Conservation (phyloP, 1,140 invertebrate species). For the Drosophila miranda region DNA sequence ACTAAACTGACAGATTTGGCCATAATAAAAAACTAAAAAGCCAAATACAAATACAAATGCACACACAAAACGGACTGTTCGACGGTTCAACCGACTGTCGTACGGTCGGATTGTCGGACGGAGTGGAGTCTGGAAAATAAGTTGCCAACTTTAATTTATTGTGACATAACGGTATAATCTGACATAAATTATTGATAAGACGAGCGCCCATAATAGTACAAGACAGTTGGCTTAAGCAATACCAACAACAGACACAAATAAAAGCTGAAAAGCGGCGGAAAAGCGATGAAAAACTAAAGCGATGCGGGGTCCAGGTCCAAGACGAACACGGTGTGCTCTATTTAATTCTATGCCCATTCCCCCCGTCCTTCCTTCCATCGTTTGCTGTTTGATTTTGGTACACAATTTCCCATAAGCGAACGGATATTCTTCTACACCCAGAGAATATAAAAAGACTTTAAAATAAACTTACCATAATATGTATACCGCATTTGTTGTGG, state of each 20-base stretch:
- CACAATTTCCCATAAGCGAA: no score
- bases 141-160: slow-evolving; percentile 82
- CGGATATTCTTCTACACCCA: no score
- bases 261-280: neutral
- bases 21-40: slow-evolving; percentile 77
- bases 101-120: slow-evolving; percentile 6
- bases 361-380: no score
- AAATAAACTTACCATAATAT: no score
- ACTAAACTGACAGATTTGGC: slow-evolving; percentile 79
- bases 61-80: slow-evolving; percentile 9
- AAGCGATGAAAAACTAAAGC: slow-evolving; percentile 42
- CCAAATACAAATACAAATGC: slow-evolving; percentile 45
- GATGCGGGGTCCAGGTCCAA: slow-evolving; percentile 7
- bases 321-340: slow-evolving; percentile 19
- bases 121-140: slow-evolving; percentile 75
- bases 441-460: no score
- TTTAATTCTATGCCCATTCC: no score
- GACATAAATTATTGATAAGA: slow-evolving; percentile 82
- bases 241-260: slow-evolving; percentile 25
- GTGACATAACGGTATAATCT: slow-evolving; percentile 82
- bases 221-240: slow-evolving; percentile 75
- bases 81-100: no score
- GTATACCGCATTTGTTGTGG: no score
- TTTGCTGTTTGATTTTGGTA: no score
- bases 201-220: slow-evolving; percentile 79